phyloP scores from a whole-genome alignment of 2,888 invertebrate genomes.

The Tyria jacobaeae region DNA sequence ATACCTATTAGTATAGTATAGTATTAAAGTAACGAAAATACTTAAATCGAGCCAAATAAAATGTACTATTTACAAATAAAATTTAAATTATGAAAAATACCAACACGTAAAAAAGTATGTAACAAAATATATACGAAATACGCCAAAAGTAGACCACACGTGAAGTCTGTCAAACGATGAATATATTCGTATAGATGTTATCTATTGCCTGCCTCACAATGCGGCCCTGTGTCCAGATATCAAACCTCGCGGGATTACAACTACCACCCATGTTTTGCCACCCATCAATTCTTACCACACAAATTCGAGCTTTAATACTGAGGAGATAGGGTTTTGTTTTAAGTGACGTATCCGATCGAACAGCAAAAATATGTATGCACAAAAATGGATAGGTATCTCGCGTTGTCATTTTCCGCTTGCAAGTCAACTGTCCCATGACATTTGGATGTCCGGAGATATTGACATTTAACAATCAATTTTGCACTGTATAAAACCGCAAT shows the following conservation, averaged over 20 bases:
- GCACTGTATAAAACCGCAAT: constrained; percentile 3
- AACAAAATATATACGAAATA: constrained; percentile 38
- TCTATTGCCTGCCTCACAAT: constrained; percentile 67
- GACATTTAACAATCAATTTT: constrained; percentile 34
- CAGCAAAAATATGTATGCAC: constrained; percentile 44
- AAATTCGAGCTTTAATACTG: constrained; percentile 45
- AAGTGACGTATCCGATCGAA: neutral
- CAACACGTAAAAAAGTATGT: neutral
- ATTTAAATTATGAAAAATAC: too few relatives aligned
- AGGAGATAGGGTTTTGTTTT: neutral
- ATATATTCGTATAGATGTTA: constrained; percentile 61
- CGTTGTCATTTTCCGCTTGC: constrained; percentile 66
- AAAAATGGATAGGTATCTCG: constrained; percentile 59
- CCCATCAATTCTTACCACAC: constrained; percentile 26
- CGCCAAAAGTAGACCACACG: constrained; percentile 72
- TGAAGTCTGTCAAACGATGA: constrained; percentile 63
- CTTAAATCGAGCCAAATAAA: too few relatives aligned
- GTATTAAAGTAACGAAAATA: too few relatives aligned
- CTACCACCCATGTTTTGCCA: constrained; percentile 29
- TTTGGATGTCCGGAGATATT: constrained; percentile 41
- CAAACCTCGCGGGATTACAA: constrained; percentile 59
- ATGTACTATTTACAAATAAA: too few relatives aligned
- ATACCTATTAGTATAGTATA: too few relatives aligned
- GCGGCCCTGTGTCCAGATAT: constrained; percentile 58
- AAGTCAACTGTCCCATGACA: constrained; percentile 49